Conservation (phyloP, 2,888 invertebrate genomes). For the Xanthorhoe spadicearia region DNA sequence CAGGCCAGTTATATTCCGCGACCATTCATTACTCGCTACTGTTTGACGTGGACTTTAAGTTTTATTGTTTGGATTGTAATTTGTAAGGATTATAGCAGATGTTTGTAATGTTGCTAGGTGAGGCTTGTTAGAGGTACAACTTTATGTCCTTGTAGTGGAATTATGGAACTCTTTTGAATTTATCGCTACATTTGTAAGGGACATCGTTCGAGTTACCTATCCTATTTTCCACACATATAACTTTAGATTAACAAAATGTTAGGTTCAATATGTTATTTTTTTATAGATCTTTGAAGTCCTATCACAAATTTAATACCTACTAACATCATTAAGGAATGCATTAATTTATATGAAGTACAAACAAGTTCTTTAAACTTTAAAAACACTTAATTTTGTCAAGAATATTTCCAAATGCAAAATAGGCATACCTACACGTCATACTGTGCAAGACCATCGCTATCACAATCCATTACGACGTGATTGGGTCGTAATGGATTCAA, state of each 20-base stretch:
- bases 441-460: too few relatives aligned
- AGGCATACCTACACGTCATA: too few relatives aligned
- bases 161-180: background rate
- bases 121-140: conserved; percentile 7
- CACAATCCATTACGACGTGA: too few relatives aligned
- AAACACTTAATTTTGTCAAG: too few relatives aligned
- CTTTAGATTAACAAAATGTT: background rate
- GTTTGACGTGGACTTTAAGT: conserved; percentile 72
- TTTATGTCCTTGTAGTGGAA: background rate
- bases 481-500: too few relatives aligned
- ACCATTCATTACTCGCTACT: conserved; percentile 80
- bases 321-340: too few relatives aligned
- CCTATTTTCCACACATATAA: background rate
- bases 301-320: too few relatives aligned
- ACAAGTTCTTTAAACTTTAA: too few relatives aligned
- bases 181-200: background rate
- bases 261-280: too few relatives aligned
- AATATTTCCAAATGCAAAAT: too few relatives aligned
- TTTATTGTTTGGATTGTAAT: conserved; percentile 59
- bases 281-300: too few relatives aligned
- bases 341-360: too few relatives aligned
- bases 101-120: conserved; percentile 44
- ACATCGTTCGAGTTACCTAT: background rate
- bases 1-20: conserved; percentile 80
- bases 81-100: conserved; percentile 59